These are phyloP conservation scores for Raphicerus campestris DNA, from an alignment of 2,113 vertebrate species.

Conservation along the genomic window DNA sequence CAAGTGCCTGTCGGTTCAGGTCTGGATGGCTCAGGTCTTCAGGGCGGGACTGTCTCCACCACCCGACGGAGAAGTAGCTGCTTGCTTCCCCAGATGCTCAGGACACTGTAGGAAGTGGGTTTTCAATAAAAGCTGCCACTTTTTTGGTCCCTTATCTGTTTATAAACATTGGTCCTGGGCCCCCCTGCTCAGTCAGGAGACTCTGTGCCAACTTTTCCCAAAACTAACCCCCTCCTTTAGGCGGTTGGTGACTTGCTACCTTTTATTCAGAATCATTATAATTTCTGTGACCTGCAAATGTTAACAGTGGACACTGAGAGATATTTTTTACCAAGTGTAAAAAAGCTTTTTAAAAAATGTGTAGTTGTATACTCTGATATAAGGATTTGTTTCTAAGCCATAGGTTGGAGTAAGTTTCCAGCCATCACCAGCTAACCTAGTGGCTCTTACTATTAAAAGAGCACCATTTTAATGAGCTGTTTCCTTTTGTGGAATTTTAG, in stretches of 20 bases:
- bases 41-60: not conserved
- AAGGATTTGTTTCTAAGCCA: not conserved
- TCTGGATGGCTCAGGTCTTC: not conserved
- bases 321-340: not conserved
- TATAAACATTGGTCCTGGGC: too few relatives aligned
- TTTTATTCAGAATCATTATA: not conserved
- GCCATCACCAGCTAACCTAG: not conserved
- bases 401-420: not conserved
- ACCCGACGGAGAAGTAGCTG: not conserved
- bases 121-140: not conserved
- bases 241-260: not conserved
- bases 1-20: not conserved
- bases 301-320: not conserved
- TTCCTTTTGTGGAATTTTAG: not conserved
- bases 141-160: not conserved
- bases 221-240: not conserved
- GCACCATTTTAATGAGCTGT: not conserved
- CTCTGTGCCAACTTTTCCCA: not conserved
- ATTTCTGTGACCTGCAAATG: not conserved
- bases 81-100: not conserved
- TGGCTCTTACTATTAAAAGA: not conserved
- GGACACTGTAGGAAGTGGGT: not conserved
- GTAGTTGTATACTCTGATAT: not conserved
- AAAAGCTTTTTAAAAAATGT: not conserved
- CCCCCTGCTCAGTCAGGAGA: not conserved